These are phyloP conservation scores for Neofelis nebulosa DNA, from an alignment of 2,113 vertebrate genomes.

Conservation along the genomic window DNA sequence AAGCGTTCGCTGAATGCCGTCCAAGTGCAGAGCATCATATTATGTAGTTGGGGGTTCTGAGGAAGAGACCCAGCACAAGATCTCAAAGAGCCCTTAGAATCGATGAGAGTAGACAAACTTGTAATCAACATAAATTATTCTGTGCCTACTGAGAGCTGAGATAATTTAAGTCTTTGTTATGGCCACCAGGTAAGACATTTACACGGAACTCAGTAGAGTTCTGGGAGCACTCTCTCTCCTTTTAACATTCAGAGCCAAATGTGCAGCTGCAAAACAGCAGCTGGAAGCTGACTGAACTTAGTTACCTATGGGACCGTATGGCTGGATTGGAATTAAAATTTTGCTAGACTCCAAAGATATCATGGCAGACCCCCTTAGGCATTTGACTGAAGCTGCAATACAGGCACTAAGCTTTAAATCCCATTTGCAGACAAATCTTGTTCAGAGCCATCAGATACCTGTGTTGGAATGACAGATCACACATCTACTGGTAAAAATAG, in stretches of 20 bases:
- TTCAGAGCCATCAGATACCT: not conserved
- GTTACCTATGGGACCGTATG: not conserved
- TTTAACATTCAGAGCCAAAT: conserved; percentile 42
- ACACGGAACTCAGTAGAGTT: not conserved
- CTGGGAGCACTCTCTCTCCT: not conserved
- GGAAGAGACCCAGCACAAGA: not conserved
- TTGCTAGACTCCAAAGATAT: not conserved
- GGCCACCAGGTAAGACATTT: conserved; percentile 34
- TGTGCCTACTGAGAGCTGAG: not conserved
- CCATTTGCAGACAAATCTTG: not conserved
- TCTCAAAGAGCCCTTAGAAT: not conserved
- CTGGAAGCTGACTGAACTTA: conserved; percentile 1
- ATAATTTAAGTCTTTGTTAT: not conserved
- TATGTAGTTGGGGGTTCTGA: not conserved
- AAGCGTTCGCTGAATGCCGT: not conserved
- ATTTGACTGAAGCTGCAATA: not conserved
- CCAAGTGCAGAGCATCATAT: not conserved
- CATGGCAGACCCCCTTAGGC: not conserved
- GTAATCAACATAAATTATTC: not conserved
- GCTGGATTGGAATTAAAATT: conserved; percentile 24
- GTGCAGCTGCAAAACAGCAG: not conserved
- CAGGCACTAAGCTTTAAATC: conserved; percentile 3
- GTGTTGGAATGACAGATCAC: not conserved
- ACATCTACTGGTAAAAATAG: not conserved
- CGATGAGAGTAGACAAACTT: not conserved